A percentile compares a stretch with the other conserved stretches of the same genome.
Conservation (phyloP, 2,113 vertebrate genomes). For the Gavia stellata region DNA sequence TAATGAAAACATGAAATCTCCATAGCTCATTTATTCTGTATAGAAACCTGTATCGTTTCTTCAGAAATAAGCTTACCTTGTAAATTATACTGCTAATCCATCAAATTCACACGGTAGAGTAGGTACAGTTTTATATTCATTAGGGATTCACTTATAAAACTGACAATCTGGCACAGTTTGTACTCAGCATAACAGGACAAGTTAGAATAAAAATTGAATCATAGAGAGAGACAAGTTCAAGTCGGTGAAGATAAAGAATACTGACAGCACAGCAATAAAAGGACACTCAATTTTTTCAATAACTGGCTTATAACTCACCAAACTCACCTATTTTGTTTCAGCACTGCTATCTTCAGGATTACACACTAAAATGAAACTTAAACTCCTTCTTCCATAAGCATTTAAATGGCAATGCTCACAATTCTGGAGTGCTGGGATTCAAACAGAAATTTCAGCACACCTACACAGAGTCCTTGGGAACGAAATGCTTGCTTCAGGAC, state of each 20-base stretch:
- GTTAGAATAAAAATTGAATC: background rate
- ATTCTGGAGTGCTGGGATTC: background rate
- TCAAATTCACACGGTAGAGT: conserved; percentile 11
- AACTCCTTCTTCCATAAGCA: background rate
- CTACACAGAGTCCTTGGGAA: background rate
- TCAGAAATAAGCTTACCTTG: conserved; percentile 1
- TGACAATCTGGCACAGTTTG: conserved; percentile 16
- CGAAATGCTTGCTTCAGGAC: background rate
- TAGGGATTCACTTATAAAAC: conserved; percentile 22
- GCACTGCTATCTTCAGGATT: background rate
- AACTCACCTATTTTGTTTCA: background rate
- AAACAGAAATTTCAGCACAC: background rate
- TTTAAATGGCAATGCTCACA: background rate
- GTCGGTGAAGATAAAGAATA: background rate
- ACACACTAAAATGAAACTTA: background rate
- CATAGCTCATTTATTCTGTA: background rate
- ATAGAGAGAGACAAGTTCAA: background rate
- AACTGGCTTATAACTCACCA: background rate
- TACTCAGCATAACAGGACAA: background rate
- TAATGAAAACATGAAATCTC: conserved; percentile 18
- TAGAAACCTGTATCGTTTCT: background rate
- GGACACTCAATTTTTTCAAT: background rate
- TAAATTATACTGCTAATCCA: conserved; percentile 36
- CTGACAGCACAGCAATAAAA: background rate
- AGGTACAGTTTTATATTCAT: conserved; percentile 7